Conservation (phyloP, 2,797 vertebrate genomes). For the Borostomias antarcticus region DNA sequence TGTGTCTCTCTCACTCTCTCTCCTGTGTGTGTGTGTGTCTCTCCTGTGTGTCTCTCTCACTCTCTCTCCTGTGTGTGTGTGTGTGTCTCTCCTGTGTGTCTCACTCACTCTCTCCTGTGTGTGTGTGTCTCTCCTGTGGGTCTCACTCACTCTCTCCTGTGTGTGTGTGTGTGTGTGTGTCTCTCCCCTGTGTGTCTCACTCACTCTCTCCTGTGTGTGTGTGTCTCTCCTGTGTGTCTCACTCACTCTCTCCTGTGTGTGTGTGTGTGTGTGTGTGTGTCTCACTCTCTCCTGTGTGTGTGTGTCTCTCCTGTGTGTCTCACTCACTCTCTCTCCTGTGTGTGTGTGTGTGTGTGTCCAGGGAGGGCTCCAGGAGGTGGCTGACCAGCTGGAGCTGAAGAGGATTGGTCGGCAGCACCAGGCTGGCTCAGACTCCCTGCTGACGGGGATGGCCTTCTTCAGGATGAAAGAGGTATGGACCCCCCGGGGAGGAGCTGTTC, state of each 20-base stretch:
- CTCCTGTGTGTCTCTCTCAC: no score
- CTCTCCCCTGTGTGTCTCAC: slow-evolving; percentile 20
- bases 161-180: background rate
- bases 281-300: slow-evolving; percentile 19
- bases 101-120: no score
- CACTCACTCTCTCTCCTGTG: slow-evolving; percentile 2
- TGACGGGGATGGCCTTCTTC: slow-evolving; percentile 99
- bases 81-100: no score
- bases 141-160: background rate
- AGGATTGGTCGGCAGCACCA: slow-evolving; percentile 98
- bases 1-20: no score
- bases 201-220: slow-evolving; percentile 5
- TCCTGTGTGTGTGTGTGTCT: no score
- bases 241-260: background rate
- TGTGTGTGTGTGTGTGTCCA: slow-evolving; percentile 51
- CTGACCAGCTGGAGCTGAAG: slow-evolving; percentile 96
- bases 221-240: slow-evolving; percentile 1
- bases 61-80: no score
- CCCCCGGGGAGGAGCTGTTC: no score
- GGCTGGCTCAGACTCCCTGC: slow-evolving; percentile 95
- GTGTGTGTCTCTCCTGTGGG: no score
- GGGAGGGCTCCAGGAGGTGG: slow-evolving; percentile 98
- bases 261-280: background rate
- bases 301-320: slow-evolving; percentile 11
- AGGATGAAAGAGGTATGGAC: slow-evolving; percentile 95